Evolutionary conservation across 2,888 invertebrate species (phyloP).

Genomic region (Homarus gammarus): DNA sequence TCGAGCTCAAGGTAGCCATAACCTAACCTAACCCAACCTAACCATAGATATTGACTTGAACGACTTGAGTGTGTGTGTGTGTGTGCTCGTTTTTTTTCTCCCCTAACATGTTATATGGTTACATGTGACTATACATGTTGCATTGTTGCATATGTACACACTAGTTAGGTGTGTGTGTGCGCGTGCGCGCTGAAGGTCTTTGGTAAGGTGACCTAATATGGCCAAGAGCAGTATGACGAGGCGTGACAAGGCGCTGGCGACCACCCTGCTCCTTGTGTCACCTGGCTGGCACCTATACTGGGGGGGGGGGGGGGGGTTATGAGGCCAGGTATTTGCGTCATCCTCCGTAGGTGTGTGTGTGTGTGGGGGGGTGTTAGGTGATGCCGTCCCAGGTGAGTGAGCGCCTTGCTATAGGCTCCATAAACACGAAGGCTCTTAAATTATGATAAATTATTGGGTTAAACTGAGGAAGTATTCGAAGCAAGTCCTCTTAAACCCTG

Average conservation of each 20-base stretch:
- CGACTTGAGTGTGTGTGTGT: background rate
- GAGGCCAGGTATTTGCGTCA: background rate
- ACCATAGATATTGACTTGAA: background rate
- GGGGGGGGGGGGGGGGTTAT: background rate
- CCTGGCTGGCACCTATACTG: background rate
- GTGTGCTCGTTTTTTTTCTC: background rate
- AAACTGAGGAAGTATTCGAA: too few relatives aligned
- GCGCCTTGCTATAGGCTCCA: background rate
- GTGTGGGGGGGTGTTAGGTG: background rate
- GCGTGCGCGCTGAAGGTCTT: background rate
- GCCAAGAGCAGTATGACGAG: background rate
- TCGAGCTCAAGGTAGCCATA: too few relatives aligned
- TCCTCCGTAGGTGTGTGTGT: background rate
- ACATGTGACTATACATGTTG: too few relatives aligned
- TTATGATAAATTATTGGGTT: too few relatives aligned
- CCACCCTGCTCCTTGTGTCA: background rate
- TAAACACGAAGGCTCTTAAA: background rate
- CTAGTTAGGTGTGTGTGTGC: background rate
- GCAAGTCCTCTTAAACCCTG: too few relatives aligned
- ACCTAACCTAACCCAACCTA: too few relatives aligned
- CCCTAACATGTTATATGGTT: background rate
- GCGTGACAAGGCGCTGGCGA: background rate
- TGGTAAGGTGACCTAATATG: constrained; percentile 1
- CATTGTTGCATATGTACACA: background rate
- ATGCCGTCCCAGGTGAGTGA: background rate